These are phyloP conservation scores for Bombylius discolor DNA, from an alignment of 2,888 invertebrate genomes.

Conservation along the genomic window DNA sequence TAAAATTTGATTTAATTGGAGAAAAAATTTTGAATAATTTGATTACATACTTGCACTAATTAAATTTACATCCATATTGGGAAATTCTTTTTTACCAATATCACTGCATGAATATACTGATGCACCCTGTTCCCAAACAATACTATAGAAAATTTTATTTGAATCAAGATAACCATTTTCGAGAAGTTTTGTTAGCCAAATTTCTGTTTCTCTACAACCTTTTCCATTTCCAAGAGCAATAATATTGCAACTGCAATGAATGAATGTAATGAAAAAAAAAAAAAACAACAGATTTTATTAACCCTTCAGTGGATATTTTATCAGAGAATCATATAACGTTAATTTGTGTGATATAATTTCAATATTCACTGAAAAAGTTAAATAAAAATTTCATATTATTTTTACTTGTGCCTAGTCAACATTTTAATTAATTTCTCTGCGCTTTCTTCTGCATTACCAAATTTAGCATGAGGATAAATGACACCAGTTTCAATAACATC, in stretches of 20 bases:
- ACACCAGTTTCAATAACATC: slow-evolving; percentile 54
- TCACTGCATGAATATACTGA: slow-evolving; percentile 84
- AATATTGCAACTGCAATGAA: slow-evolving; percentile 51
- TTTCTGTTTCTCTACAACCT: slow-evolving; percentile 78
- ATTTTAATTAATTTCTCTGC: slow-evolving; percentile 36
- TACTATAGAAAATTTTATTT: slow-evolving; percentile 50
- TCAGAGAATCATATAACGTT: neutral
- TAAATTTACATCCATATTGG: slow-evolving; percentile 67
- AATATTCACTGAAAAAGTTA: neutral
- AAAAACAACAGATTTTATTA: neutral
- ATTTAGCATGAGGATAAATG: slow-evolving; percentile 48
- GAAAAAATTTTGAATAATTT: slow-evolving; percentile 1
- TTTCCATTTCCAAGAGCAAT: slow-evolving; percentile 86
- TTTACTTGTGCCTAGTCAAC: slow-evolving; percentile 45
- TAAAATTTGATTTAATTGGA: neutral
- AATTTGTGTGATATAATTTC: neutral
- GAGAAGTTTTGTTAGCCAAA: slow-evolving; percentile 52
- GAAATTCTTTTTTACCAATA: slow-evolving; percentile 75
- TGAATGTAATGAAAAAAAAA: neutral
- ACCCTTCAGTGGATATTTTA: too few species aligned
- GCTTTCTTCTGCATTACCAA: slow-evolving; percentile 25
- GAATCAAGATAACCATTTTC: slow-evolving; percentile 42
- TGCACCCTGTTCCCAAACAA: slow-evolving; percentile 82
- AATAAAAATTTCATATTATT: neutral
- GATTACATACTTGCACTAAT: slow-evolving; percentile 52